These are phyloP conservation scores for Liposcelis brunnea DNA, from an alignment of 2,888 invertebrate species.

Conservation along the genomic window DNA sequence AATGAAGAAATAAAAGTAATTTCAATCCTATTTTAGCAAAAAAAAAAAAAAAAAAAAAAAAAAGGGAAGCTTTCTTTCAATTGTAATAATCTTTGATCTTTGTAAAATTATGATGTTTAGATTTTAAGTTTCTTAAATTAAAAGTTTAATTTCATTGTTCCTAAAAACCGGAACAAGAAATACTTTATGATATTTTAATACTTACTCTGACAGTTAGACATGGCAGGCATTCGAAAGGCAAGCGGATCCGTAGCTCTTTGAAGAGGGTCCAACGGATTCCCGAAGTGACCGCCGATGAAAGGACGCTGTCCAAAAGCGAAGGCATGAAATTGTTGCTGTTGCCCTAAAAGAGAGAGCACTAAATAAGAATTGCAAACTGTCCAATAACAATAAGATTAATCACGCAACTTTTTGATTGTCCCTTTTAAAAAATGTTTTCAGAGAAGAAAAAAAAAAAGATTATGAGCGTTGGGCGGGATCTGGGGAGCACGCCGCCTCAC, in stretches of 20 bases:
- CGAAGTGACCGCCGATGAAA: slow-evolving; percentile 53
- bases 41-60: too few species aligned
- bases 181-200: slow-evolving; percentile 20
- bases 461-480: slow-evolving; percentile 12
- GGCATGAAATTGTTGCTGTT: slow-evolving; percentile 83
- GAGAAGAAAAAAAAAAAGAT: slow-evolving; percentile 13
- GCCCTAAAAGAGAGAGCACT: slow-evolving; percentile 86
- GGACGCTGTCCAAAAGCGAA: slow-evolving; percentile 68
- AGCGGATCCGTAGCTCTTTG: slow-evolving; percentile 57
- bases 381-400: slow-evolving; percentile 22
- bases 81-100: too few species aligned
- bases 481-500: not conserved
- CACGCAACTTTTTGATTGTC: slow-evolving; percentile 37
- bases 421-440: slow-evolving; percentile 23
- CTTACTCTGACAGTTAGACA: slow-evolving; percentile 82
- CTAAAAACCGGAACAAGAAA: too few species aligned
- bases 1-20: too few species aligned
- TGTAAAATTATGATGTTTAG: too few species aligned
- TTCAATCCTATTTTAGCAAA: too few species aligned
- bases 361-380: slow-evolving; percentile 13
- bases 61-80: too few species aligned
- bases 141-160: too few species aligned
- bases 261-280: slow-evolving; percentile 25
- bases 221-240: slow-evolving; percentile 68
- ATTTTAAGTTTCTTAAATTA: too few species aligned